A percentile compares a stretch with the other conserved stretches of the same genome.
These are phyloP conservation scores for Megaceryle maxima DNA, from an alignment of 2,113 vertebrate genomes.

Conservation along the genomic window DNA sequence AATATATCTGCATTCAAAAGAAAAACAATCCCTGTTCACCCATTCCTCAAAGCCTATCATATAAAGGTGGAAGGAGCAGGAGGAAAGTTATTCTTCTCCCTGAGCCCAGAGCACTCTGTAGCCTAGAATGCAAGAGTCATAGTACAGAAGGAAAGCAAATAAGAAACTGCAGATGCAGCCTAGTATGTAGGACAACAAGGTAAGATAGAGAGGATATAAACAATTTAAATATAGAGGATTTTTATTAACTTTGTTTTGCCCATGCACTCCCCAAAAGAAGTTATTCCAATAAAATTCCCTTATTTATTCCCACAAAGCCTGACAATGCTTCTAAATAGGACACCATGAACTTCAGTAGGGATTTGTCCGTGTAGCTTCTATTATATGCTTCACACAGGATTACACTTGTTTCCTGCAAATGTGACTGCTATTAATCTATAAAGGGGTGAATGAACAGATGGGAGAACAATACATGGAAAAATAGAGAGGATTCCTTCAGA, in stretches of 20 bases:
- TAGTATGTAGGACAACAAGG: neutral
- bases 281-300: neutral
- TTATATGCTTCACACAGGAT: neutral
- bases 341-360: neutral
- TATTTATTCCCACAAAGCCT: neutral
- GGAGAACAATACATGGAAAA: neutral
- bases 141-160: neutral
- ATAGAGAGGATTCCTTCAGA: neutral
- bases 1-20: neutral
- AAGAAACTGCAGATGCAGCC: neutral
- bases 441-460: neutral
- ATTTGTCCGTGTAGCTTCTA: neutral
- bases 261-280: neutral
- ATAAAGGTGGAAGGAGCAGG: neutral
- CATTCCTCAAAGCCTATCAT: neutral
- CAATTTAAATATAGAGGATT: neutral
- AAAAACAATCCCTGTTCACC: neutral
- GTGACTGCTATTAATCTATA: neutral
- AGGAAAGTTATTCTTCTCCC: neutral
- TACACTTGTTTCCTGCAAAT: slow-evolving; percentile 12
- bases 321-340: neutral
- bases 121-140: neutral
- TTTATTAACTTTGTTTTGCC: neutral
- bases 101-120: neutral
- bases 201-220: neutral